phyloP scores from a whole-genome alignment of 2,113 vertebrate genomes.

The Cyprinodon brontotheroides region DNA sequence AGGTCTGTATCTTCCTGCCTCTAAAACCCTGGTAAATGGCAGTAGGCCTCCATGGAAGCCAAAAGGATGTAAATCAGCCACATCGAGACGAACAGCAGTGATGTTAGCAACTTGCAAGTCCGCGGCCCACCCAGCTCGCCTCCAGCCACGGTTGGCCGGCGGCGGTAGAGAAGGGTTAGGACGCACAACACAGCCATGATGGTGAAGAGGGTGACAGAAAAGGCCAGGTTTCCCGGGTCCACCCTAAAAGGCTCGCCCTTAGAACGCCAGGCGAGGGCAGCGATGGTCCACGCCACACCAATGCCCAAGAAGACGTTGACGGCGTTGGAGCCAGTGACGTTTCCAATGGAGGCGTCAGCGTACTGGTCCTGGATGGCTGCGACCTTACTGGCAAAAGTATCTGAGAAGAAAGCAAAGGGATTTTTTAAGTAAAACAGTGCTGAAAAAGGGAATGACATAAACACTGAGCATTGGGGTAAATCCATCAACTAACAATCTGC shows the following conservation, averaged over 20 bases:
- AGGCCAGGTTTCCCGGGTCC: conserved; percentile 83
- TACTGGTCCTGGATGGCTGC: conserved; percentile 87
- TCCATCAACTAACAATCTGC: no score
- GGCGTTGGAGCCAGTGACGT: conserved; percentile 85
- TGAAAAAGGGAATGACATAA: no score
- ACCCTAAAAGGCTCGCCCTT: conserved; percentile 77
- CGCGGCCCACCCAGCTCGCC: conserved; percentile 85
- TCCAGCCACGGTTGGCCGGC: conserved; percentile 73
- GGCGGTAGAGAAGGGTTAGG: conserved; percentile 78
- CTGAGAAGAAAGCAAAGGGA: conserved; percentile 46
- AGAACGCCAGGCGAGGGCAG: conserved; percentile 80
- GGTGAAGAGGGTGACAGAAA: conserved; percentile 85
- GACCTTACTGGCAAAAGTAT: conserved; percentile 86
- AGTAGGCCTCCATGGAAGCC: conserved; percentile 84
- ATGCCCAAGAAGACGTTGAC: conserved; percentile 87
- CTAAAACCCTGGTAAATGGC: conserved; percentile 79
- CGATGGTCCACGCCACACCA: conserved; percentile 85
- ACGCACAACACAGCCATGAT: conserved; percentile 77
- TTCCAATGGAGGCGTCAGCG: conserved; percentile 85
- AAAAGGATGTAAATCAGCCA: conserved; percentile 85
- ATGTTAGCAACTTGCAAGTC: conserved; percentile 80
- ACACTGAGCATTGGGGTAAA: no score
- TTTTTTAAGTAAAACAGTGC: no score
- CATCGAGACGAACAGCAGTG: conserved; percentile 74
- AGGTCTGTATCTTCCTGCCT: conserved; percentile 32